phyloP scores from a whole-genome alignment of 2,797 vertebrate species.

The Hypotaenidia philippensis region DNA sequence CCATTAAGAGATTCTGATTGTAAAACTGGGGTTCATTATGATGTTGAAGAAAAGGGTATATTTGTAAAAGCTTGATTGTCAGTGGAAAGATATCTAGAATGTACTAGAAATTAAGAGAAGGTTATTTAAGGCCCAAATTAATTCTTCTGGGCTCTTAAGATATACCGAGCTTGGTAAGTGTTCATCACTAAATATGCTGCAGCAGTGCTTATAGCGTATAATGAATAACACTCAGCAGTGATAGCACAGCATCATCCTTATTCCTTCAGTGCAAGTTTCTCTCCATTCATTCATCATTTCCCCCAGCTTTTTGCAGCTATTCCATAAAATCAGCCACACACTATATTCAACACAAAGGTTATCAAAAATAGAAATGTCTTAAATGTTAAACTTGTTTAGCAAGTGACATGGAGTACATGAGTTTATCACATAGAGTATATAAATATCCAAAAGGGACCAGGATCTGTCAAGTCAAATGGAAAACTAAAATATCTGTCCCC shows the following conservation, averaged over 20 bases:
- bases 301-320: slow-evolving; percentile 28
- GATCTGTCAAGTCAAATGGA: neutral
- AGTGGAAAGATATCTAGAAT: neutral
- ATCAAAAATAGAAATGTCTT: slow-evolving; percentile 41
- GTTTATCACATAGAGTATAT: neutral
- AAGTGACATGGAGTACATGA: neutral
- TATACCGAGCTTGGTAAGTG: slow-evolving; percentile 3
- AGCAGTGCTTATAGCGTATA: slow-evolving; percentile 23
- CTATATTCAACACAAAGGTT: slow-evolving; percentile 29
- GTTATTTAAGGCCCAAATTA: slow-evolving; percentile 26
- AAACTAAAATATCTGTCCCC: neutral
- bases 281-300: slow-evolving; percentile 45
- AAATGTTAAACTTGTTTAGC: slow-evolving; percentile 41
- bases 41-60: neutral
- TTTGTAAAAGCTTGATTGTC: neutral
- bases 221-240: slow-evolving; percentile 50
- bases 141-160: slow-evolving; percentile 39
- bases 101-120: slow-evolving; percentile 33
- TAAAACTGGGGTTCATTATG: neutral
- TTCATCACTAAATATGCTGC: slow-evolving; percentile 52
- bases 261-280: slow-evolving; percentile 31
- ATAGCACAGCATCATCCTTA: slow-evolving; percentile 41
- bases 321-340: slow-evolving; percentile 40
- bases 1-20: slow-evolving; percentile 33
- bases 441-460: neutral